phyloP scores from a whole-genome alignment of 1,140 invertebrate genomes.

The Lucilia cuprina region DNA sequence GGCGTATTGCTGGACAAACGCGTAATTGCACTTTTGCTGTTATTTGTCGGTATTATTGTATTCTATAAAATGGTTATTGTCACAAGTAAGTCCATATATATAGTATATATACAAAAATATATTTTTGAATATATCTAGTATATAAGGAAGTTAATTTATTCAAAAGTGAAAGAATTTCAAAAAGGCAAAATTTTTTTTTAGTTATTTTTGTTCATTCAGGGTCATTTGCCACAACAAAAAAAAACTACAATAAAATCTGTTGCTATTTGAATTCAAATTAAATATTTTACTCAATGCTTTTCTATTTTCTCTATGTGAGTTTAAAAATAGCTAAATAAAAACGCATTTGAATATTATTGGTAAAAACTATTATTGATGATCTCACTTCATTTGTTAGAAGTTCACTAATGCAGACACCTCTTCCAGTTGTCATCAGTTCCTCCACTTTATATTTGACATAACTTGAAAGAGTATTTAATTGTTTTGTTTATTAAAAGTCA shows the following conservation, averaged over 20 bases:
- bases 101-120: not conserved
- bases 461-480: not conserved
- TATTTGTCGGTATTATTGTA: not conserved
- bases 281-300: not conserved
- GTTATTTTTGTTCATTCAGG: not conserved
- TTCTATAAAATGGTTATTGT: slow-evolving; percentile 36
- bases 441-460: not conserved
- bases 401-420: not conserved
- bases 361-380: slow-evolving; percentile 7
- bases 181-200: not conserved
- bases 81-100: not conserved
- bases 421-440: not conserved
- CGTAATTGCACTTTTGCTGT: not conserved
- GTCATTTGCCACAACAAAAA: not conserved
- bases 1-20: slow-evolving; percentile 23
- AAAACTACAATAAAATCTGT: too few relatives aligned
- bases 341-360: slow-evolving; percentile 1
- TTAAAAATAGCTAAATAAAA: not conserved
- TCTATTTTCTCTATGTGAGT: not conserved
- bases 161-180: not conserved
- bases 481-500: not conserved
- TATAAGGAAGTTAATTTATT: not conserved
- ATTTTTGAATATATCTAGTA: too few relatives aligned
- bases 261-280: not conserved
- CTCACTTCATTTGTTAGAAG: not conserved